Evolutionary conservation across 2,797 vertebrate species (phyloP), one percentile per base, ranked within the genome.

Genomic region (Tapirus indicus): DNA sequence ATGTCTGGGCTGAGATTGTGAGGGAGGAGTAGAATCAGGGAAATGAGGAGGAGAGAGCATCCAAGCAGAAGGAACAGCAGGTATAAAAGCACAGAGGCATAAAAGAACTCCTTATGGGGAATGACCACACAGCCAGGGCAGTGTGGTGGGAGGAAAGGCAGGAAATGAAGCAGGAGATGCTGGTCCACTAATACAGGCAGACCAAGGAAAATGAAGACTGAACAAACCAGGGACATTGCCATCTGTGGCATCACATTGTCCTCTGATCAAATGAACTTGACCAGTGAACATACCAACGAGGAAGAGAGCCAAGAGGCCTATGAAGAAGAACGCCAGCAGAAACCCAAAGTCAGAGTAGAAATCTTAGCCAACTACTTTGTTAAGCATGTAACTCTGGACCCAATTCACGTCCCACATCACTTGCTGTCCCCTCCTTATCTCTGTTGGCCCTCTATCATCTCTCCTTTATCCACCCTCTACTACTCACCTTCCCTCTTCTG

Each of bases 31-130:
- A 66, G 54, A 92, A 87, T 13, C 4, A 64, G 66, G 52, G 20
- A 41, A 79, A 92, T 10, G 21, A 52, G 74, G 41, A 62, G 38
- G 18, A 85, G 64, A 47, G 21, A 29, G 18, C 58, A 29, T 47
- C 54, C n/a, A 47, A 25, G 64, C 78, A 60, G 60, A 93, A 94
- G 86, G 54, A 79, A 84, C 13, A 44, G 79, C 44, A 74, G 58
- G 27, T 64, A 75, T 7, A 23, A 38, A 72, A 52, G 64, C n/a
- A 47, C 11, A 3, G 77, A n/a, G 25, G 86, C 58, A 75, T 6
- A 23, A 38, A 72, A 44, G 64, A 75, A 92, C 8, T 44, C 21
- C 60, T 41, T 12, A 1, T 0, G 11, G 71, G 75, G 38, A 68
- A 16, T 0, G 4, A 66, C 60, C 58, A 9, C 0, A 23, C 0